These are phyloP conservation scores for Cephus spinipes DNA, from an alignment of 2,888 invertebrate species.

Conservation along the genomic window DNA sequence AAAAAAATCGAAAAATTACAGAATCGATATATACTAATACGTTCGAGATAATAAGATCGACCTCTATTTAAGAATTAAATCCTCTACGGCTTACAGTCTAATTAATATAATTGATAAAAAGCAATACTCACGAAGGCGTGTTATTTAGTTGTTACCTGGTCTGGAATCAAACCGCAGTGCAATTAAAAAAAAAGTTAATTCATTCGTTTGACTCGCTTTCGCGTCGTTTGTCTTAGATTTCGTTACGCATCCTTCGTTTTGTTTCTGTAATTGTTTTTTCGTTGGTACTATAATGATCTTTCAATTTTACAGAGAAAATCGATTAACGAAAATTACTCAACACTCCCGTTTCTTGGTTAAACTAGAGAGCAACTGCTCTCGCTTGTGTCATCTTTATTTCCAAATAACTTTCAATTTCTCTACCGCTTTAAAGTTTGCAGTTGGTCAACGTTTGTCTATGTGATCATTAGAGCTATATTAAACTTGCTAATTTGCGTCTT, in stretches of 20 bases:
- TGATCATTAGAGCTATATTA: background rate
- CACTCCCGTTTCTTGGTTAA: background rate
- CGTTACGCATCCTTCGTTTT: background rate
- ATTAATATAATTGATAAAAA: background rate
- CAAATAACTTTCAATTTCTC: conserved; percentile 1
- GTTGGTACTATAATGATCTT: background rate
- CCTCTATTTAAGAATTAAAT: background rate
- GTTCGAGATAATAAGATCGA: background rate
- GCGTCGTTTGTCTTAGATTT: background rate
- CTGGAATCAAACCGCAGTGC: background rate
- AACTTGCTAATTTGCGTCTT: background rate
- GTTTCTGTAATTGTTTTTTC: background rate
- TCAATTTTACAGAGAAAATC: background rate
- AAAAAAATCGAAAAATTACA: background rate
- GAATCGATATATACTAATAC: background rate
- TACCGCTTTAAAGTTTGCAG: background rate
- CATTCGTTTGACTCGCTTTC: background rate
- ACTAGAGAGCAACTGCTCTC: conserved; percentile 1
- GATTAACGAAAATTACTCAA: background rate
- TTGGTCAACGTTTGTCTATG: background rate
- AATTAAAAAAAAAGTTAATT: background rate
- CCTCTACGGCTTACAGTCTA: background rate
- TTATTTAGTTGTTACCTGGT: background rate
- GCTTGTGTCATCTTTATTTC: conserved; percentile 4
- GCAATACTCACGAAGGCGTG: background rate